phyloP scores from a whole-genome alignment of 92 coral and sea anemone species.

The Metridium senile region DNA sequence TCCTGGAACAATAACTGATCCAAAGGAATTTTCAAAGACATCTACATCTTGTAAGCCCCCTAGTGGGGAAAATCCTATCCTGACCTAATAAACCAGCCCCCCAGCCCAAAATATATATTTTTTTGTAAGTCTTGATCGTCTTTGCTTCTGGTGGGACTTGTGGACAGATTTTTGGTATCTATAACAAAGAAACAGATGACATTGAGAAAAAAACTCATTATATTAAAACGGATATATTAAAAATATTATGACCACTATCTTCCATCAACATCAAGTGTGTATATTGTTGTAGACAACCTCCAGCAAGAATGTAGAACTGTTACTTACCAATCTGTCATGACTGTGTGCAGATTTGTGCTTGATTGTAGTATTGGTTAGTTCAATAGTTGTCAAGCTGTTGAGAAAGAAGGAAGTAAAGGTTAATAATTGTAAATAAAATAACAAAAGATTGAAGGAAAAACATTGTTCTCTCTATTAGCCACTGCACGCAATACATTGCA shows the following conservation, averaged over 20 bases:
- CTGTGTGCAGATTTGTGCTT: background rate
- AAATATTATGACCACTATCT: background rate
- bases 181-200: background rate
- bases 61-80: background rate
- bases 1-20: background rate
- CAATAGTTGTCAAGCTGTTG: background rate
- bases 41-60: background rate
- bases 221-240: no score
- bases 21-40: background rate
- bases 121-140: background rate
- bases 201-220: background rate
- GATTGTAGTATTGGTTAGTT: background rate
- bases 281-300: background rate
- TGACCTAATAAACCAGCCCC: background rate
- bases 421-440: background rate
- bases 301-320: no score
- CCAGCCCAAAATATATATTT: conserved; percentile 1
- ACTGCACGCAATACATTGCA: no score
- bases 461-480: no score
- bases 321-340: conserved; percentile 6
- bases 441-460: background rate
- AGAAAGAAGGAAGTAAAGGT: background rate
- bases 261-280: background rate
- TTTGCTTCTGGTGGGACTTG: no score
- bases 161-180: no score